Conservation (phyloP, 2,113 vertebrate genomes). For the Thryonomys swinderianus region DNA sequence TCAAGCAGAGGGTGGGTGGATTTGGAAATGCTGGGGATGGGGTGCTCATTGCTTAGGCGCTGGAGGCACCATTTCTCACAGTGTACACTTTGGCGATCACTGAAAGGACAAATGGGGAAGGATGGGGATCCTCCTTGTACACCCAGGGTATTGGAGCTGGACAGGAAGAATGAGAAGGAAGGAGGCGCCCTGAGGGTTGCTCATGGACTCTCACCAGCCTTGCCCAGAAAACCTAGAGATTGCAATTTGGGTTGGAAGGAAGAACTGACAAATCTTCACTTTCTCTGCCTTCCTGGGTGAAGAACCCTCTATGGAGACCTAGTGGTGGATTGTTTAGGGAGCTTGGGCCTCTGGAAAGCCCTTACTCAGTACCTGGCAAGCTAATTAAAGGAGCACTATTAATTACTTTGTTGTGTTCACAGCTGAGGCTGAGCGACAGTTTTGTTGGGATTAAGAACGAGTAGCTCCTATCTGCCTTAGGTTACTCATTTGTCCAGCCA, state of each 20-base stretch:
- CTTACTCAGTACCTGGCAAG: background rate
- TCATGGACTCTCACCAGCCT: background rate
- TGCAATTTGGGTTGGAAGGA: background rate
- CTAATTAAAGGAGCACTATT: constrained; percentile 40
- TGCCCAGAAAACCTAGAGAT: background rate
- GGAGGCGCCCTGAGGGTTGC: no score
- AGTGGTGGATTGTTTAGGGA: background rate
- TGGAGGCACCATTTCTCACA: background rate
- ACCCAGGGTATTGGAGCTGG: background rate
- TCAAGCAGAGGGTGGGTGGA: background rate
- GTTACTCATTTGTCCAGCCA: background rate
- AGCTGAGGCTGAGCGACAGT: background rate
- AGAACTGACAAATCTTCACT: background rate
- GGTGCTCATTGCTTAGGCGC: background rate
- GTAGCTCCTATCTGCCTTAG: background rate
- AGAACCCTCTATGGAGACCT: background rate
- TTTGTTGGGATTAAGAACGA: background rate
- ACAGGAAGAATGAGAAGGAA: background rate
- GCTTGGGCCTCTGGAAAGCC: background rate
- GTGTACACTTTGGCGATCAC: background rate
- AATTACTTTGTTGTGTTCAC: background rate
- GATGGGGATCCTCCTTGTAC: background rate
- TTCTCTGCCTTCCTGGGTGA: background rate
- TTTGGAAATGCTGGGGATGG: background rate
- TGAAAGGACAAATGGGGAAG: background rate